phyloP scores from a whole-genome alignment of 2,797 vertebrate species.

The Poeciliopsis presidionis region DNA sequence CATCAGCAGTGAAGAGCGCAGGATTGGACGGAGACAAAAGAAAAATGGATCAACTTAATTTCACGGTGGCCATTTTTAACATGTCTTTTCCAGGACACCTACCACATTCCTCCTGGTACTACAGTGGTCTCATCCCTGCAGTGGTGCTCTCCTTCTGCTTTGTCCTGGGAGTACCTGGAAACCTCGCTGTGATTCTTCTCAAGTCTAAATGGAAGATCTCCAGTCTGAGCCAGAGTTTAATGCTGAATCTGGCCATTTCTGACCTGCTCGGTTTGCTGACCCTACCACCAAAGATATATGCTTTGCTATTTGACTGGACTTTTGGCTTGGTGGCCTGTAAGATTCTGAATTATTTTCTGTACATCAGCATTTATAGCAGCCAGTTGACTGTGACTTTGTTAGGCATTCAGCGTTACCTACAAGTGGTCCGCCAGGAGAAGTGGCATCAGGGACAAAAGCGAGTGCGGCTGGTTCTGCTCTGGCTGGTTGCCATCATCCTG shows the following conservation, averaged over 20 bases:
- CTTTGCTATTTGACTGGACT: conserved; percentile 42
- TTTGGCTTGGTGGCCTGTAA: conserved; percentile 24
- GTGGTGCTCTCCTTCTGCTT: conserved; percentile 41
- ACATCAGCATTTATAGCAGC: conserved; percentile 22
- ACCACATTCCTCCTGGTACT: background rate
- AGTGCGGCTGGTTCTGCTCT: conserved; percentile 13
- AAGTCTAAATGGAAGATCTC: conserved; percentile 39
- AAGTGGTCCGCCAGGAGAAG: background rate
- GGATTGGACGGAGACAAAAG: background rate
- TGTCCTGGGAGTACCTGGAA: conserved; percentile 67
- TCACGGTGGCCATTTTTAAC: background rate
- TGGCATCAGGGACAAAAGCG: background rate
- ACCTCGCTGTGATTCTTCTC: conserved; percentile 43
- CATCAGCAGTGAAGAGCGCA: fast-evolving
- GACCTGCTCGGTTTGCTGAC: conserved; percentile 62
- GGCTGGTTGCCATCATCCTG: conserved; percentile 23
- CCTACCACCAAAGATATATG: conserved; percentile 59
- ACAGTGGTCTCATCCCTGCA: fast-evolving
- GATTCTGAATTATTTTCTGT: background rate
- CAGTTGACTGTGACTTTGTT: conserved; percentile 2
- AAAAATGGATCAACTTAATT: conserved; percentile 29
- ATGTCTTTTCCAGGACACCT: conserved; percentile 10
- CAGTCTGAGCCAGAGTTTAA: conserved; percentile 55
- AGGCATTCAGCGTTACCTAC: conserved; percentile 55
- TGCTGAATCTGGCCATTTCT: conserved; percentile 65